Conservation (phyloP, 1,140 invertebrate species). For the Aradophagus sp. region DNA sequence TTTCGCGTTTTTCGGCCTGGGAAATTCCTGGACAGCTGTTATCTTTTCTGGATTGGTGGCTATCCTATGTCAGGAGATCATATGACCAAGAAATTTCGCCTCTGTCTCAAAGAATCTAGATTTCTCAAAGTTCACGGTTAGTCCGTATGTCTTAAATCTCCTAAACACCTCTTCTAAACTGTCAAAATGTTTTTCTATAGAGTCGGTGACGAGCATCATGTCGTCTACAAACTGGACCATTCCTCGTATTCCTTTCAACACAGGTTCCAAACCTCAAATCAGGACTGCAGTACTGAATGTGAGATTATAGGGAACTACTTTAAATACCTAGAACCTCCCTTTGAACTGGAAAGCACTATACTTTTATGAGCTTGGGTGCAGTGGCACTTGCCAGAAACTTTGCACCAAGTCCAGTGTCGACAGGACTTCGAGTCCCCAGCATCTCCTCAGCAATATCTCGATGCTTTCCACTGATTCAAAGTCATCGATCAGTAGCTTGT, state of each 20-base stretch:
- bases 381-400: conserved; percentile 12
- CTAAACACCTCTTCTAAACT: conserved; percentile 16
- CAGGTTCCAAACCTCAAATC: too few relatives aligned
- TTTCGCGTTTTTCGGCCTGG: conserved; percentile 14
- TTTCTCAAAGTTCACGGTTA: conserved; percentile 17
- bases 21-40: conserved; percentile 8
- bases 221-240: conserved; percentile 54
- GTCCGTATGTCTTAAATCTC: conserved; percentile 9
- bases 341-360: conserved; percentile 54
- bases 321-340: conserved; percentile 12
- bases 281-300: too few relatives aligned
- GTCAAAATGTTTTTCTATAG: conserved; percentile 32
- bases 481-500: too few relatives aligned
- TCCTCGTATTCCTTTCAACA: not conserved
- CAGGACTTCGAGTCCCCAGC: too few relatives aligned
- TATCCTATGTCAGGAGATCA: conserved; percentile 12
- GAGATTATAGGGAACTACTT: too few relatives aligned
- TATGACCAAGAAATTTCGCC: conserved; percentile 21
- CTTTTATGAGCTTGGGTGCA: conserved; percentile 5
- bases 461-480: conserved; percentile 7
- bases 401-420: conserved; percentile 10
- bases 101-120: too few relatives aligned
- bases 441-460: conserved; percentile 4
- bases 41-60: conserved; percentile 27
- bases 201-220: conserved; percentile 32